A percentile compares a stretch with the other conserved stretches of the same genome.
Evolutionary conservation across 2,797 vertebrate species (phyloP).

Genomic region (Trematomus bernacchii): DNA sequence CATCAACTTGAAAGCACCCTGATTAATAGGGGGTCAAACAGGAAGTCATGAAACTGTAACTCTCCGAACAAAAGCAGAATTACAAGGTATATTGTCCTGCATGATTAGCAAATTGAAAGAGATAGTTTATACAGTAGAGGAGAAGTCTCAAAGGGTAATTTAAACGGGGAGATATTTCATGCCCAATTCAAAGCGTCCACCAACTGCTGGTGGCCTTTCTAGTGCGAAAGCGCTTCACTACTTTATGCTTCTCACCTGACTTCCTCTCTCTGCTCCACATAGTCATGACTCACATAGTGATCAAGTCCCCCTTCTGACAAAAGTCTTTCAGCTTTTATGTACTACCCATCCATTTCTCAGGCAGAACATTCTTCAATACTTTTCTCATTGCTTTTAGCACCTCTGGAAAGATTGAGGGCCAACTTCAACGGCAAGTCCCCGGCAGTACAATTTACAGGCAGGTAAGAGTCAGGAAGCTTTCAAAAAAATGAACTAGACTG

Average conservation of each 20-base stretch:
- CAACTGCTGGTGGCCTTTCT: too few species aligned
- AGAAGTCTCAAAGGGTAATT: slow-evolving; percentile 17
- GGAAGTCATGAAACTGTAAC: not conserved
- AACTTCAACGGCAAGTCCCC: slow-evolving; percentile 28
- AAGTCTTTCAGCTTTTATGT: too few species aligned
- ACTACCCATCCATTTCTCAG: too few species aligned
- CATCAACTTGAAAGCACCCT: not conserved
- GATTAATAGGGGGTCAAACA: not conserved
- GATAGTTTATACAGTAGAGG: not conserved
- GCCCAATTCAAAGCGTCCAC: slow-evolving; percentile 26
- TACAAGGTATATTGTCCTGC: not conserved
- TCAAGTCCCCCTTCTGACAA: too few species aligned
- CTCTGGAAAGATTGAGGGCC: slow-evolving; percentile 21
- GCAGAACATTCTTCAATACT: too few species aligned
- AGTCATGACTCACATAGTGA: too few species aligned
- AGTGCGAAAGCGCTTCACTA: too few species aligned
- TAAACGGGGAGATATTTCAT: not conserved
- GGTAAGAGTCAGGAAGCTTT: slow-evolving; percentile 45
- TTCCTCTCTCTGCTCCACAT: too few species aligned
- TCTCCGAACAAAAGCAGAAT: not conserved
- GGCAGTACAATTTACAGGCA: slow-evolving; percentile 40
- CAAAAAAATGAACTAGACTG: slow-evolving; percentile 40
- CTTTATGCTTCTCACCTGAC: too few species aligned
- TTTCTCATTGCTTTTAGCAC: slow-evolving; percentile 26
- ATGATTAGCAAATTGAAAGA: slow-evolving; percentile 18